Base-by-base conservation (phyloP, 2,888 invertebrate genomes). In the Drosophila limbata region DNA sequence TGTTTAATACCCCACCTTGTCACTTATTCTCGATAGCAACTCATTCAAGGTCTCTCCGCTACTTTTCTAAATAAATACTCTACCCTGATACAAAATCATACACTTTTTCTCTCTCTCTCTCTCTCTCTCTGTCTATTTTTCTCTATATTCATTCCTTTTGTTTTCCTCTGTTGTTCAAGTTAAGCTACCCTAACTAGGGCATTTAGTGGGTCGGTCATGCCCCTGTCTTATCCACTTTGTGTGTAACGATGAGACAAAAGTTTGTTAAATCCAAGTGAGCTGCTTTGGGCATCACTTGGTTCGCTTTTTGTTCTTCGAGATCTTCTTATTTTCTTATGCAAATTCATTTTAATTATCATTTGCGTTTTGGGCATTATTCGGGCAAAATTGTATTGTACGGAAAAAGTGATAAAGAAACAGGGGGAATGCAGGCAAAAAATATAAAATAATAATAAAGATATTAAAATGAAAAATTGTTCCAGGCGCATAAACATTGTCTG, bases 311-410 rank as follows among this genome's bases (percentile, higher is more conserved):
- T 66, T 77, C 35, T 44, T 51, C 47, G 60, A 56, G 59, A 53
- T 73, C 47, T 61, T 64, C 42, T 56, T 70, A 75, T 73, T 77
- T 73, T 73, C 55, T 78, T 78, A 89, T 87, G 89, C 69, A 89
- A 84, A 84, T 89, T 84, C 68, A 73, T 87, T 84, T 89, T 88
- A 84, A 84, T 89, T 87, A 78, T 84, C 73, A 81, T 81, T 81
- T 65, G 64, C 69, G 77, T 69, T 52, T 66, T 73, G 73, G 52
- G 59, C 69, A 51, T 53, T 66, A 62, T 73, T 73, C 67, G 62
- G 44, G 35, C 19, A 57, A 81, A 84, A 87, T 89, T 84, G 71
- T 84, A 84, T 81, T 89, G 71, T 72, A 65, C 39, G 48, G 40
- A 48, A 56, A 39, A 42, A 62, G 37, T 25, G 60, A 56, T 13